Base-by-base conservation (phyloP, 2,113 vertebrate species). In the Excalfactoria chinensis region DNA sequence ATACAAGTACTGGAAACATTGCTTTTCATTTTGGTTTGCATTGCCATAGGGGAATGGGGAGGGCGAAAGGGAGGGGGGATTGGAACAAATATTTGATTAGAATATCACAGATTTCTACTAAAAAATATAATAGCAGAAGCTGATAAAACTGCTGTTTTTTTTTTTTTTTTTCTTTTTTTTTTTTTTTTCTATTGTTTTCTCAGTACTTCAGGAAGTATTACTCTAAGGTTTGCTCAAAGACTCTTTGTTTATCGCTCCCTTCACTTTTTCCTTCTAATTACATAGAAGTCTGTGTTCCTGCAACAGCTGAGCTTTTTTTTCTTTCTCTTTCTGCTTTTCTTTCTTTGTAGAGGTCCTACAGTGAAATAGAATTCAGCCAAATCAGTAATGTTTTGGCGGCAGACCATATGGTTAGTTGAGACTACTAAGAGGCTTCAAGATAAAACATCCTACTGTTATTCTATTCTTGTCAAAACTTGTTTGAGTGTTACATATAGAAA, bases 101-200 rank as follows among this genome's bases (percentile, higher is more conserved):
- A 71, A 8, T 35, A 34, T 37, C 44, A 37, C 46, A 86, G 5
- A 60, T 60, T 17, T 86, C 46, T 58, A 48, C 46, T 48, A 49
- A 49, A 46, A 60, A 56, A 55, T 5, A 53, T 56, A 68, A 68
- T 34, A 86, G 34, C 17, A 79, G 56, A 32, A 90, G 46, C 28
- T 74, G 41, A 70, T 86, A 81, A 86, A 92, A 62, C 7, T 15
- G 44, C 51, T 69, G 6, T 0, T 85, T 93, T 91, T 68, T 85
- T 37, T 37, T 93, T 68, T 85, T 48, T 37, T 37, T 93, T 68
- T 85, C 58, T 93, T 91, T 68, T 85, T 0, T 85, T 93, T 91
- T 68, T 85, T 37, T 37, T 93, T 68, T 85, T 48, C 30, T 70
- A 2, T 37, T 70, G 4, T 83, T 49, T 88, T 35, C 58, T 76